Percentiles rank a stretch among this genome's conserved stretches.
phyloP scores from a whole-genome alignment of 2,888 invertebrate genomes.

The Mayetiola destructor region DNA sequence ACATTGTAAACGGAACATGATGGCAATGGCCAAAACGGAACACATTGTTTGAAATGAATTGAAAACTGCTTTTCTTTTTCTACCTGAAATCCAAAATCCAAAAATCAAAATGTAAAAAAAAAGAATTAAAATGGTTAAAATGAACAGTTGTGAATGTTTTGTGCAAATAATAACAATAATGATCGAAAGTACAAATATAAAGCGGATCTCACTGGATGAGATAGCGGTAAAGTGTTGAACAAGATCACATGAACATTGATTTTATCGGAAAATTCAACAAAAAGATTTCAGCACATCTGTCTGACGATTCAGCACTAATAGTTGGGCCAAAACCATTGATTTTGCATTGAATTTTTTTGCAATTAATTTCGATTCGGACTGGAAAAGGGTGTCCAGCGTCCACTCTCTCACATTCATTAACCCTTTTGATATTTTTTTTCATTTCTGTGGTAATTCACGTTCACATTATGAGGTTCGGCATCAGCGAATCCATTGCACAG shows the following conservation, averaged over 20 bases:
- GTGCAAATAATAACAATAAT: neutral
- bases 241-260: neutral
- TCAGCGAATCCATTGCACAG: too few species aligned
- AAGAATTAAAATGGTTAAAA: too few species aligned
- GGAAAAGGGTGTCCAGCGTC: neutral
- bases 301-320: too few species aligned
- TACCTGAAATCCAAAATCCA: neutral
- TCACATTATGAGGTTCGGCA: too few species aligned
- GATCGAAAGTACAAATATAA: too few species aligned
- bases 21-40: neutral
- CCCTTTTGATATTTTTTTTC: neutral
- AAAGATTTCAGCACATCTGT: too few species aligned
- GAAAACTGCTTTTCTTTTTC: neutral
- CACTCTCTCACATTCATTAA: neutral
- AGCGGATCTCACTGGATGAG: conserved; percentile 2
- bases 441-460: too few species aligned
- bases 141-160: conserved; percentile 1
- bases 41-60: neutral
- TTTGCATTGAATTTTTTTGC: neutral
- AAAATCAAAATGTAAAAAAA: too few species aligned
- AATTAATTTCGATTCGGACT: neutral
- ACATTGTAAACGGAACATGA: neutral
- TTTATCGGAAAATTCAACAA: too few species aligned
- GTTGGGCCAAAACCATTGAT: neutral
- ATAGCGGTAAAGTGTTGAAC: conserved; percentile 9